Conservation (phyloP, 2,797 vertebrate genomes). For the Siniperca undulata region DNA sequence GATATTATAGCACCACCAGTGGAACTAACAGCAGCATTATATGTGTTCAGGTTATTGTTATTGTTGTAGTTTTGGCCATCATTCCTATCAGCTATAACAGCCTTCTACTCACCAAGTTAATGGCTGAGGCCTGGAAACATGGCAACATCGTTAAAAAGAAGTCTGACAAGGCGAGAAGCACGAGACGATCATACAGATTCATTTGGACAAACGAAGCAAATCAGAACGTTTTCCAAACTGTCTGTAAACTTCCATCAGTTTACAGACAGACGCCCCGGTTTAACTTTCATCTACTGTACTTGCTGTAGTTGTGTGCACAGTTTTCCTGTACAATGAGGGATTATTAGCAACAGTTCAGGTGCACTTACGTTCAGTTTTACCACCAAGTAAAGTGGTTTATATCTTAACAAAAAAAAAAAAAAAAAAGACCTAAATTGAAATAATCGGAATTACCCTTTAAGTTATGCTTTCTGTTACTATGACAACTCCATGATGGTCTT, state of each 20-base stretch:
- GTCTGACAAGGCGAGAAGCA: too few relatives aligned
- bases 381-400: background rate
- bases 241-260: too few relatives aligned
- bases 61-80: too few relatives aligned
- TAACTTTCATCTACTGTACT: background rate
- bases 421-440: background rate
- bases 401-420: too few relatives aligned
- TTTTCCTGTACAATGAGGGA: background rate
- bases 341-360: background rate
- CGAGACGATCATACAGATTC: too few relatives aligned
- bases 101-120: too few relatives aligned
- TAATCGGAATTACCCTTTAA: background rate
- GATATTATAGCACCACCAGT: too few relatives aligned
- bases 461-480: background rate
- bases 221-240: background rate
- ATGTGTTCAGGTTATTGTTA: background rate
- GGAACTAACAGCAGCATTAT: background rate
- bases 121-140: too few relatives aligned
- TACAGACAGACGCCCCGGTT: too few relatives aligned
- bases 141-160: too few relatives aligned
- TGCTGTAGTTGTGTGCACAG: background rate
- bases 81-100: too few relatives aligned
- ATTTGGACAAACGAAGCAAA: too few relatives aligned
- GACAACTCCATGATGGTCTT: background rate
- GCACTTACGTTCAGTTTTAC: background rate